Evolutionary conservation across 2,113 vertebrate genomes (phyloP).

Genomic region (Pipa parva): DNA sequence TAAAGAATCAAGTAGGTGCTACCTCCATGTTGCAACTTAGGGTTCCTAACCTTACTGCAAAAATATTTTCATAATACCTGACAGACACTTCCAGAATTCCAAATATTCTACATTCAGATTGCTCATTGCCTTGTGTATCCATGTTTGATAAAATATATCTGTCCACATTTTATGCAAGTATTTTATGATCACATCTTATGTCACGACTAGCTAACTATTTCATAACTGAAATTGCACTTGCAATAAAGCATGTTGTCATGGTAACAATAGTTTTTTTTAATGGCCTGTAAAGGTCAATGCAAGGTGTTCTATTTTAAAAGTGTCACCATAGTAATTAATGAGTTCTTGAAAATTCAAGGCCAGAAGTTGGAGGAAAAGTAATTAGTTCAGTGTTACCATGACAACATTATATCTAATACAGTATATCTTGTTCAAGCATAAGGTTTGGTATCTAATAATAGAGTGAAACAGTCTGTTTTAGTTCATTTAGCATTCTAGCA

Average conservation of each 20-base stretch:
- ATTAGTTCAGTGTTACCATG: slow-evolving; percentile 34
- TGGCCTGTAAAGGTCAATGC: slow-evolving; percentile 15
- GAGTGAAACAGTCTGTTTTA: neutral
- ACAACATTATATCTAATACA: slow-evolving; percentile 25
- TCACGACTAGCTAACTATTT: neutral
- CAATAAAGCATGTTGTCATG: slow-evolving; percentile 16
- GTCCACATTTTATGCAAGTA: too few relatives aligned
- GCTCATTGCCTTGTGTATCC: too few relatives aligned
- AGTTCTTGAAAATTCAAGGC: slow-evolving; percentile 25
- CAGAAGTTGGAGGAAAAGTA: slow-evolving; percentile 34
- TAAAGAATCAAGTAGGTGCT: too few relatives aligned
- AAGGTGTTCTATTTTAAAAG: slow-evolving; percentile 39
- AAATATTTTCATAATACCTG: too few relatives aligned
- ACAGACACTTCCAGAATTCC: too few relatives aligned
- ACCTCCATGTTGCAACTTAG: too few relatives aligned
- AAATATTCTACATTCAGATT: too few relatives aligned
- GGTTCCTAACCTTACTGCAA: too few relatives aligned
- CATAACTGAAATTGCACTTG: slow-evolving; percentile 5
- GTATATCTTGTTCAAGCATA: slow-evolving; percentile 20
- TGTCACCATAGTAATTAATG: slow-evolving; percentile 37
- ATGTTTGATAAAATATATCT: too few relatives aligned
- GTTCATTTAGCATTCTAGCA: neutral
- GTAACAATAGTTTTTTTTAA: slow-evolving; percentile 3
- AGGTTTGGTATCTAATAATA: slow-evolving; percentile 7
- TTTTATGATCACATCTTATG: neutral